Conservation (phyloP, 2,113 vertebrate genomes). For the Silurus glanis region DNA sequence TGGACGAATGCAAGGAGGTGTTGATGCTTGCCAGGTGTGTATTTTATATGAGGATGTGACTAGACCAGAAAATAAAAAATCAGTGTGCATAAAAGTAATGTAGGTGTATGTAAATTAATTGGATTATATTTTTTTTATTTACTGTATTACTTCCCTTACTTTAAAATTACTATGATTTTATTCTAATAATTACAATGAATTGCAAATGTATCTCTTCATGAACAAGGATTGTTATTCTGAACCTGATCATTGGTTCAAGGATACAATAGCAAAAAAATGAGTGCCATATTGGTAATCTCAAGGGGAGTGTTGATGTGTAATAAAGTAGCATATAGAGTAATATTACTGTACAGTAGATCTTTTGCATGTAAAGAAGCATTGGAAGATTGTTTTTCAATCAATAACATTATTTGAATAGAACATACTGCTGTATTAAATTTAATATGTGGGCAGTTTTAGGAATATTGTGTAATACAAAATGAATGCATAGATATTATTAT, state of each 20-base stretch:
- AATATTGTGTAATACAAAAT: background rate
- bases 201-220: no score
- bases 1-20: slow-evolving; percentile 72
- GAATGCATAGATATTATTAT: background rate
- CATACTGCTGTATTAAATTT: background rate
- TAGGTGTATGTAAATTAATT: background rate
- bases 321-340: no score
- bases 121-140: no score
- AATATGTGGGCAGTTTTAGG: background rate
- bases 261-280: background rate
- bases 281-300: background rate
- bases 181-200: no score
- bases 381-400: background rate
- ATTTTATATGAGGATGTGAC: background rate
- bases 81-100: no score
- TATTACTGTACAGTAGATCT: no score
- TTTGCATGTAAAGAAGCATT: no score
- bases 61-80: no score
- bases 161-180: background rate
- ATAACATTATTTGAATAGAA: background rate
- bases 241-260: no score
- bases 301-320: background rate
- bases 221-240: no score
- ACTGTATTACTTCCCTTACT: no score
- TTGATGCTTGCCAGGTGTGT: slow-evolving; percentile 84